Evolutionary conservation across 2,888 invertebrate species (phyloP).

Genomic region (Agriopis marginaria): DNA sequence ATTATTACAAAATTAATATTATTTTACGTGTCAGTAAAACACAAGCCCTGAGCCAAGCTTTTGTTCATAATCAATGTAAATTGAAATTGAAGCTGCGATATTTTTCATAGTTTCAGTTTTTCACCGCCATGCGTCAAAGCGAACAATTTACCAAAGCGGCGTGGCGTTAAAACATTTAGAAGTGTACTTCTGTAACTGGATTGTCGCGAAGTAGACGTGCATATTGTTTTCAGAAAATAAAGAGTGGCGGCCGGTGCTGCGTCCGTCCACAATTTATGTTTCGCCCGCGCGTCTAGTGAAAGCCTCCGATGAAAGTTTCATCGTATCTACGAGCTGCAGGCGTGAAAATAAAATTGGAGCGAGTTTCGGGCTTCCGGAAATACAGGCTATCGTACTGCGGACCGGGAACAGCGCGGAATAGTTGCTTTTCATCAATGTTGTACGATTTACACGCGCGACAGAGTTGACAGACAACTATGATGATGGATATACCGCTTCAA

Average conservation of each 20-base stretch:
- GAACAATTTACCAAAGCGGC: slow-evolving; percentile 18
- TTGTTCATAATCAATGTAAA: slow-evolving; percentile 12
- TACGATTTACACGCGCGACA: slow-evolving; percentile 42
- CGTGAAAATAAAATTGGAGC: slow-evolving; percentile 60
- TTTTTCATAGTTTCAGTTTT: slow-evolving; percentile 6
- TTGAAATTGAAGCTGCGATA: slow-evolving; percentile 6
- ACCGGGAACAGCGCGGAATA: slow-evolving; percentile 47
- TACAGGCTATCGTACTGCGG: slow-evolving; percentile 52
- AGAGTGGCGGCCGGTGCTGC: slow-evolving; percentile 39
- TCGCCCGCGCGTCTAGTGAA: slow-evolving; percentile 76
- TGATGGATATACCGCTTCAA: slow-evolving; percentile 38
- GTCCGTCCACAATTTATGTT: slow-evolving; percentile 70
- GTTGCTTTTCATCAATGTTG: slow-evolving; percentile 47
- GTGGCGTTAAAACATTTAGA: slow-evolving; percentile 28
- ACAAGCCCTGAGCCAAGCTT: not conserved
- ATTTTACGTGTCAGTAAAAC: not conserved
- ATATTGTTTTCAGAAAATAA: slow-evolving; percentile 48
- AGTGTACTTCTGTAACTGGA: slow-evolving; percentile 32
- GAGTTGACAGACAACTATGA: slow-evolving; percentile 33
- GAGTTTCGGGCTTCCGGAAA: slow-evolving; percentile 72
- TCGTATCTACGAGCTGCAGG: slow-evolving; percentile 53
- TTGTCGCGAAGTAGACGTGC: slow-evolving; percentile 38
- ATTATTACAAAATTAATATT: not conserved
- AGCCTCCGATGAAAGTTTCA: slow-evolving; percentile 83
- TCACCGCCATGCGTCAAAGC: slow-evolving; percentile 11